Conservation (phyloP, 2,113 vertebrate species). For the Empidonax traillii region DNA sequence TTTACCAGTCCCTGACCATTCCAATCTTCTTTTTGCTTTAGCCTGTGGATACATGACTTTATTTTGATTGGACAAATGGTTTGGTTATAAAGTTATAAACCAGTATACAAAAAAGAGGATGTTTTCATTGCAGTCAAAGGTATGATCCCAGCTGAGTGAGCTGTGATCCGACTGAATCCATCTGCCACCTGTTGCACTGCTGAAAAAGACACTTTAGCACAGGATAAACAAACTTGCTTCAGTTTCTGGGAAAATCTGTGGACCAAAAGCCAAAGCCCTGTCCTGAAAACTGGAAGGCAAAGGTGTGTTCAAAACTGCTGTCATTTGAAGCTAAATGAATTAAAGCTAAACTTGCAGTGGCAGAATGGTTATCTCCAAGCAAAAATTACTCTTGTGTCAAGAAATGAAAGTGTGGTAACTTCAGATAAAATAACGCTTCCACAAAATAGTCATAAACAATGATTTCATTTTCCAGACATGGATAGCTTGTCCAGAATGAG, state of each 20-base stretch:
- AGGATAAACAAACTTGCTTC: background rate
- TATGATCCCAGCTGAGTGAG: background rate
- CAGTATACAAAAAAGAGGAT: background rate
- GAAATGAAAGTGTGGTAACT: background rate
- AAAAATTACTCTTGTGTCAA: background rate
- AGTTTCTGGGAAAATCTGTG: background rate
- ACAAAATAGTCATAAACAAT: background rate
- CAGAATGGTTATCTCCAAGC: background rate
- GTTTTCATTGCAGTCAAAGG: background rate
- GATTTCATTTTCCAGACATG: background rate
- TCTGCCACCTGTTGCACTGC: background rate
- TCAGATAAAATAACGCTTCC: background rate
- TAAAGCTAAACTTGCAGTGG: background rate
- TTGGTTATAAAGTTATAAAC: background rate
- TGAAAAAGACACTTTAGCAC: background rate
- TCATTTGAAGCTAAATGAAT: background rate
- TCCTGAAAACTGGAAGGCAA: background rate
- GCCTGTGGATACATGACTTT: background rate
- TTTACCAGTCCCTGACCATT: background rate
- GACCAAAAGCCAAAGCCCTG: background rate
- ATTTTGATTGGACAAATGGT: background rate
- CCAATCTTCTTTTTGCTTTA: background rate
- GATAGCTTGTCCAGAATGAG: background rate
- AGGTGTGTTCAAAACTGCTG: background rate
- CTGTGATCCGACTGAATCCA: background rate